These are phyloP conservation scores for Sinosuthora webbiana DNA, from an alignment of 2,113 vertebrate genomes.

Conservation along the genomic window DNA sequence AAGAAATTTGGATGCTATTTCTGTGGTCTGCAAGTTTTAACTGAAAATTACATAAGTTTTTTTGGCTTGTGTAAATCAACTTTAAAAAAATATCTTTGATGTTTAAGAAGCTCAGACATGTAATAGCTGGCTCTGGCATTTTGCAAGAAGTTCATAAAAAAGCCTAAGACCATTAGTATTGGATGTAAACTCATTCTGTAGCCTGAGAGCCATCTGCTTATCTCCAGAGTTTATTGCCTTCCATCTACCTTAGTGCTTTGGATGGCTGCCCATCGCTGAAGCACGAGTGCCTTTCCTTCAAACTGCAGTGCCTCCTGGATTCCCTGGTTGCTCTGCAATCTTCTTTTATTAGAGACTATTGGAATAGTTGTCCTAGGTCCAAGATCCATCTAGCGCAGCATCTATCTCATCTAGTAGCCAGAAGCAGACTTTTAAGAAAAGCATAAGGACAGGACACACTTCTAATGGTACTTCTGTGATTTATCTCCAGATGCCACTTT, in stretches of 20 bases:
- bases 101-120: background rate
- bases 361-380: background rate
- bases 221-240: constrained; percentile 3
- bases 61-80: constrained; percentile 6
- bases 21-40: constrained; percentile 15
- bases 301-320: background rate
- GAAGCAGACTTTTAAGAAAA: background rate
- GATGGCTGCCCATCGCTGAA: background rate
- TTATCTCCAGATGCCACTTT: background rate
- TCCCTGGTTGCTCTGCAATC: background rate
- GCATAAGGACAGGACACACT: background rate
- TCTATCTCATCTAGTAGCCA: background rate
- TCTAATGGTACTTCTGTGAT: background rate
- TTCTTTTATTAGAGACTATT: background rate
- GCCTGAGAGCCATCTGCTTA: constrained; percentile 13
- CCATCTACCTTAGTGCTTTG: constrained; percentile 18
- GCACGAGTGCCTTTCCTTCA: background rate
- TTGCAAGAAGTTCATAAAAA: background rate
- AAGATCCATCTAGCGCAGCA: background rate
- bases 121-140: background rate
- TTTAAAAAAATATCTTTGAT: constrained; percentile 22
- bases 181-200: background rate
- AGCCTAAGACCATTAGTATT: background rate
- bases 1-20: background rate
- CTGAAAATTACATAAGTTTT: constrained; percentile 6